These are phyloP conservation scores for Thrips palmi DNA, from an alignment of 1,140 invertebrate genomes.

Conservation along the genomic window DNA sequence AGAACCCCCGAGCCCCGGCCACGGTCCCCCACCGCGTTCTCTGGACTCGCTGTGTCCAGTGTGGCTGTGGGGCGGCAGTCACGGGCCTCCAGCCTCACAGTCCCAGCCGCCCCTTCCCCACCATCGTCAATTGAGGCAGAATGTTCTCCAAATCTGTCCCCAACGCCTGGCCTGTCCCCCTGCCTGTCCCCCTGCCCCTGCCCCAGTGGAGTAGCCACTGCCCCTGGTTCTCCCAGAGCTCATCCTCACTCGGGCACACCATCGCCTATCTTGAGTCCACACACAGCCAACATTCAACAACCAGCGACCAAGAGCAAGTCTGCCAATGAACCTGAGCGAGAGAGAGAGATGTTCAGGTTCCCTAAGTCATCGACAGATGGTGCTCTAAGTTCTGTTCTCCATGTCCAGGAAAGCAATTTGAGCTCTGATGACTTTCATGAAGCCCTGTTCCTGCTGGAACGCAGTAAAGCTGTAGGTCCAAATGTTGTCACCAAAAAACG, in stretches of 20 bases:
- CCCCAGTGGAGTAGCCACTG: too few relatives aligned
- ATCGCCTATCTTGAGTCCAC: slow-evolving; percentile 20
- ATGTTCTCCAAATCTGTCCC: slow-evolving; percentile 19
- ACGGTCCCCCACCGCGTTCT: too few relatives aligned
- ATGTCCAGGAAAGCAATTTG: slow-evolving; percentile 36
- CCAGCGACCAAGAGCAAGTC: slow-evolving; percentile 17
- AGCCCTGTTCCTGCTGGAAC: slow-evolving; percentile 33
- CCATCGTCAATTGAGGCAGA: slow-evolving; percentile 14
- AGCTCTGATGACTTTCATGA: slow-evolving; percentile 41
- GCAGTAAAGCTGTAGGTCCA: too few relatives aligned
- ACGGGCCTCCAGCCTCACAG: slow-evolving; percentile 27
- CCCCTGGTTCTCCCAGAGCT: too few relatives aligned
- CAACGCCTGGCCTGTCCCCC: slow-evolving; percentile 13
- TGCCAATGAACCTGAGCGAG: slow-evolving; percentile 30
- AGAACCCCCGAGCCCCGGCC: slow-evolving; percentile 32
- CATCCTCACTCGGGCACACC: slow-evolving; percentile 20
- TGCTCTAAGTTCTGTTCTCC: slow-evolving; percentile 34
- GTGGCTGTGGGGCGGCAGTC: slow-evolving; percentile 22
- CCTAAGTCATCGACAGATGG: slow-evolving; percentile 36
- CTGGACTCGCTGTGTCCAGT: too few relatives aligned
- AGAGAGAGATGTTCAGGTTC: slow-evolving; percentile 32
- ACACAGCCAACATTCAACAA: slow-evolving; percentile 15
- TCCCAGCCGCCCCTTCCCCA: slow-evolving; percentile 23
- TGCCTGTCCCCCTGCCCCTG: too few relatives aligned
- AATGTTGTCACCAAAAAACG: too few relatives aligned